These are phyloP conservation scores for Trachelipus rathkii DNA, from an alignment of 1,140 invertebrate genomes.

Conservation along the genomic window DNA sequence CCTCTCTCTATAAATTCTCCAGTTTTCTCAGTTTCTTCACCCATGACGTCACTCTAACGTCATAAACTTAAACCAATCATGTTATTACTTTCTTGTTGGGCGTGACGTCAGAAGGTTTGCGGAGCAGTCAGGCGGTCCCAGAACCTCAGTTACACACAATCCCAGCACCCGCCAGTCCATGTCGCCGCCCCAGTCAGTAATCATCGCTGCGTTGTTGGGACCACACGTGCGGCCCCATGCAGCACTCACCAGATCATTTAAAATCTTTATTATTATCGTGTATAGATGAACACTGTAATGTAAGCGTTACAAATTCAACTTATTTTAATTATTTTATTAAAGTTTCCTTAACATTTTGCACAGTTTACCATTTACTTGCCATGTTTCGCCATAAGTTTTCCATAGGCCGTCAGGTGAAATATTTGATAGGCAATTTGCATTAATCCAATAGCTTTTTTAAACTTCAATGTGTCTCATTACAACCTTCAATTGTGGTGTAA, in stretches of 20 bases:
- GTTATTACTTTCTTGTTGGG: background rate
- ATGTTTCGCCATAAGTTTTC: constrained; percentile 35
- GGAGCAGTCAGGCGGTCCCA: constrained; percentile 41
- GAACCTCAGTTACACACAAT: constrained; percentile 46
- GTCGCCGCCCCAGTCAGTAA: constrained; percentile 46
- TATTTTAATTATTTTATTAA: background rate
- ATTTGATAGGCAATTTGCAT: constrained; percentile 27
- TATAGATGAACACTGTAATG: constrained; percentile 43
- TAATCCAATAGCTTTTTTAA: constrained; percentile 20
- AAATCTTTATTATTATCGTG: constrained; percentile 45
- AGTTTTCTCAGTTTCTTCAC: background rate
- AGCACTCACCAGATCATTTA: constrained; percentile 44
- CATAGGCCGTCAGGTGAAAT: constrained; percentile 39
- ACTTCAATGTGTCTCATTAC: constrained; percentile 27
- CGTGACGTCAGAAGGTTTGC: constrained; percentile 41
- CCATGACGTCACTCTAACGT: background rate
- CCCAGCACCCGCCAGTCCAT: constrained; percentile 46
- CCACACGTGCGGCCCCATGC: constrained; percentile 46
- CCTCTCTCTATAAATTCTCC: constrained; percentile 1
- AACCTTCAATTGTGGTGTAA: constrained; percentile 32
- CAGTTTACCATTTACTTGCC: constrained; percentile 25
- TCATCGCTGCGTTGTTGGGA: constrained; percentile 45
- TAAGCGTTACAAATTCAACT: constrained; percentile 34
- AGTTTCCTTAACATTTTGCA: background rate
- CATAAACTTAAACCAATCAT: constrained; percentile 14